Evolutionary conservation across 2,797 vertebrate genomes (phyloP).

Genomic region (Macroramphosus scolopax): DNA sequence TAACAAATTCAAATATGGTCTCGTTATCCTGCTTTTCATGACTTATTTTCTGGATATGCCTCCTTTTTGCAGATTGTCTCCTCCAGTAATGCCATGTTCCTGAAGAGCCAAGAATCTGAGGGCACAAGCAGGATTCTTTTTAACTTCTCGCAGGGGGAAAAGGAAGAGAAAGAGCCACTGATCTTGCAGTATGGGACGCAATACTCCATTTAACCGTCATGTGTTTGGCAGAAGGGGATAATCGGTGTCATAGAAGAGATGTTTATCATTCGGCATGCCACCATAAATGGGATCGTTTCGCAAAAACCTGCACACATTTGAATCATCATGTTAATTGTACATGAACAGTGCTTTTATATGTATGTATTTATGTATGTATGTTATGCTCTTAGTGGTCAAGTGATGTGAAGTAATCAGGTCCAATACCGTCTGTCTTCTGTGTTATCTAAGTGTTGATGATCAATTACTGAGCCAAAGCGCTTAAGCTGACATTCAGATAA

Average conservation of each 20-base stretch:
- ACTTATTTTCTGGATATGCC: too few species aligned
- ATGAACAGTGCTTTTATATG: background rate
- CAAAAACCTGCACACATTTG: too few species aligned
- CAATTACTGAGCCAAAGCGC: constrained; percentile 14
- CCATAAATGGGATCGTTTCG: too few species aligned
- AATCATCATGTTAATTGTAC: too few species aligned
- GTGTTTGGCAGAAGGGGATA: background rate
- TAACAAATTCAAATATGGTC: too few species aligned
- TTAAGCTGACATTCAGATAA: constrained; percentile 41
- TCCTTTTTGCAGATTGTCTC: constrained; percentile 39
- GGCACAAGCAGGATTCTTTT: constrained; percentile 36
- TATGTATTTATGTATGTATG: background rate
- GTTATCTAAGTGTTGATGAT: too few species aligned
- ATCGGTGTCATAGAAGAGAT: too few species aligned
- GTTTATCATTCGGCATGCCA: too few species aligned
- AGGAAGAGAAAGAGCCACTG: constrained; percentile 56
- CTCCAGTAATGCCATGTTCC: constrained; percentile 54
- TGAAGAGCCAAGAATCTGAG: constrained; percentile 43
- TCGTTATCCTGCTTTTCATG: too few species aligned
- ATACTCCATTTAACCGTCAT: constrained; percentile 20
- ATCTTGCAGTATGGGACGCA: constrained; percentile 38
- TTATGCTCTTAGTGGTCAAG: too few species aligned
- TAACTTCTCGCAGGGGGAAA: constrained; percentile 19
- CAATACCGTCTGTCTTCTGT: too few species aligned
- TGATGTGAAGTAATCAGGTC: too few species aligned